Evolutionary conservation across 2,113 vertebrate species (phyloP), one percentile per base, ranked within the genome.

Genomic region (Gnathonemus longibarbis): DNA sequence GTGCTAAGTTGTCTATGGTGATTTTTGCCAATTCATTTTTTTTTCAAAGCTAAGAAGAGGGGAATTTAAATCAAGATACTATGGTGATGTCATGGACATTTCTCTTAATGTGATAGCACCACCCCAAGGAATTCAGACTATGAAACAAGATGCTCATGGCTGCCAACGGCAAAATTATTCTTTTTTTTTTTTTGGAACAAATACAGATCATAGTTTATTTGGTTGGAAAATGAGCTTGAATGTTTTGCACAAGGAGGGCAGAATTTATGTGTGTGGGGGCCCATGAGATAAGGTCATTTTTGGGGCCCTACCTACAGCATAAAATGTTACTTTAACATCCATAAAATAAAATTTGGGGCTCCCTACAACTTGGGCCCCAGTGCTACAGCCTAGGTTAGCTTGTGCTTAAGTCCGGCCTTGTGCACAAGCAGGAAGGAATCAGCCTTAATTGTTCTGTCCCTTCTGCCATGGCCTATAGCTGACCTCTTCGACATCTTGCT

Each of bases 401-500:
- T 13, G n/a, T 70, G 62, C 10, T 13, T 70, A 70, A 70, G 62
- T 70, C 62, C 1, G 9, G 62, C n/a, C n/a, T 66, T 27, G 62
- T 70, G 62, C n/a, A 70, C 27, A 31, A 13, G 27, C 13, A 13
- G 62, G 10, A 31, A 70, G n/a, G 9, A 70, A 70, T 31, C 62
- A 13, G 3, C 62, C n/a, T 80, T 80, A 42, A 39, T 80, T 80
- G 74, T 42, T 80, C 35, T 42, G 13, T 80, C 35, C 3, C 74
- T 31, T 19, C 31, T 77, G 70, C 70, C 3, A 1, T 77, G 70
- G 35, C 35, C 17, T n/a, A 52, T 92, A 99, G 98, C 98, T 84
- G 98, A 99, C 92, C 96, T 99, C 31, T 99, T 99, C 93, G 98
- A 99, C 95, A 99, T 99, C 95, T 94, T 99, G 93, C 96, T 99